Percentiles rank a stretch among this genome's conserved stretches.
Evolutionary conservation across 2,113 vertebrate species (phyloP).

Genomic region (Brachirus orientalis): DNA sequence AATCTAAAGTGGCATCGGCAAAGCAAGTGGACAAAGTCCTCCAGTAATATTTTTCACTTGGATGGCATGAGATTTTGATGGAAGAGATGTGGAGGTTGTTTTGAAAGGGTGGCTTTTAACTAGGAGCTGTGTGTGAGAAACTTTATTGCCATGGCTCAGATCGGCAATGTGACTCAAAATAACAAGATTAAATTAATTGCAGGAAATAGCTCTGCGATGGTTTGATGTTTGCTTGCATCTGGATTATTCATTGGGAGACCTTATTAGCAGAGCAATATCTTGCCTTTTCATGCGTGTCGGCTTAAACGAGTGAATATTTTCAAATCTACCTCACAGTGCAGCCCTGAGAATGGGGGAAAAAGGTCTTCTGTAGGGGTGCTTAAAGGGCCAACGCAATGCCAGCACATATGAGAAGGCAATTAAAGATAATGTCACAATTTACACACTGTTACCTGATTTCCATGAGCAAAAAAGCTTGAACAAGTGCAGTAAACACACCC

Average conservation of each 20-base stretch:
- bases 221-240: slow-evolving; percentile 75
- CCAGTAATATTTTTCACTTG: slow-evolving; percentile 48
- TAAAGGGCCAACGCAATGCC: slow-evolving; percentile 53
- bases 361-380: slow-evolving; percentile 48
- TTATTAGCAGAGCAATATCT: slow-evolving; percentile 71
- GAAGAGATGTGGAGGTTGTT: slow-evolving; percentile 50
- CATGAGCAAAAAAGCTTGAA: slow-evolving; percentile 67
- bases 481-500: slow-evolving; percentile 77
- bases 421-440: slow-evolving; percentile 76
- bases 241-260: slow-evolving; percentile 65
- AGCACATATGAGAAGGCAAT: slow-evolving; percentile 70
- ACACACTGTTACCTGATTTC: slow-evolving; percentile 71
- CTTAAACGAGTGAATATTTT: slow-evolving; percentile 77
- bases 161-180: slow-evolving; percentile 71
- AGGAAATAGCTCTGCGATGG: slow-evolving; percentile 78
- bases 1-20: slow-evolving; percentile 70
- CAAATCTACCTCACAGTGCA: slow-evolving; percentile 66
- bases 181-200: slow-evolving; percentile 80
- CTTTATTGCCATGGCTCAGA: slow-evolving; percentile 57
- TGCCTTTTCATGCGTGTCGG: slow-evolving; percentile 72
- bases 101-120: slow-evolving; percentile 51
- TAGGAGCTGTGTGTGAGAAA: slow-evolving; percentile 57
- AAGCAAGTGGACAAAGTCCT: slow-evolving; percentile 66
- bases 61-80: slow-evolving; percentile 53
- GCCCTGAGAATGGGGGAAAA: slow-evolving; percentile 60